Percentiles rank a stretch among this genome's conserved stretches.
phyloP scores from a whole-genome alignment of 37 sponge, comb jelly and placozoan genomes.

The Geodia barretti region DNA sequence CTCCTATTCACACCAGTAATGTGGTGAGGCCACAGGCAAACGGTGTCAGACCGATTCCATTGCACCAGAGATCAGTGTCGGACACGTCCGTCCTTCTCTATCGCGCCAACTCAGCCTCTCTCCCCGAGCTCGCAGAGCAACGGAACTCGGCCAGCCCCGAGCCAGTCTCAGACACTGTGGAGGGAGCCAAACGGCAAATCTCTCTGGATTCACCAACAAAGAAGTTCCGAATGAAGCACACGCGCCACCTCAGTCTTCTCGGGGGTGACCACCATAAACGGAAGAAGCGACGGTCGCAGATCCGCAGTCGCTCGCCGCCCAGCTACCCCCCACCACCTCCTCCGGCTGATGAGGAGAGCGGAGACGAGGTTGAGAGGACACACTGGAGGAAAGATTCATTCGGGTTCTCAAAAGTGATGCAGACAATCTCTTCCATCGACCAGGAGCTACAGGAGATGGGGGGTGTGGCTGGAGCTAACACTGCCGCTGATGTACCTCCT shows the following conservation, averaged over 20 bases:
- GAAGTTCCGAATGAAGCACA: constrained; percentile 3
- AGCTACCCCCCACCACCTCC: constrained; percentile 65
- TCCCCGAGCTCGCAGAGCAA: constrained; percentile 14
- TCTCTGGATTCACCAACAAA: too few species aligned
- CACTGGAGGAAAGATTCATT: too few species aligned
- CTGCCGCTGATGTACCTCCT: neutral
- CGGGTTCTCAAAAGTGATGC: constrained; percentile 36
- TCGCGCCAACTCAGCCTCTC: constrained; percentile 20
- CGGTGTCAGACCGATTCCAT: too few species aligned
- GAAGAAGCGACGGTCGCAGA: constrained; percentile 8
- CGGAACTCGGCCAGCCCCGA: too few species aligned
- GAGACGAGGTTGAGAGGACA: too few species aligned
- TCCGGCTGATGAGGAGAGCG: constrained; percentile 13
- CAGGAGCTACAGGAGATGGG: constrained; percentile 28
- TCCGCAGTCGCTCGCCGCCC: constrained; percentile 57
- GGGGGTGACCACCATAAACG: neutral
- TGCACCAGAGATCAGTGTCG: too few species aligned
- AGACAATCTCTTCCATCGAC: constrained; percentile 30
- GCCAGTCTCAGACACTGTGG: too few species aligned
- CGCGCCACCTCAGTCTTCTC: constrained; percentile 23
- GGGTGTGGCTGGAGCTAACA: neutral
- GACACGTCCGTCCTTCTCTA: constrained; percentile 17
- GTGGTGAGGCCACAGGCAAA: too few species aligned
- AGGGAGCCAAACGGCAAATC: too few species aligned
- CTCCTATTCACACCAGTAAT: too few species aligned